Conservation (phyloP, 2,888 invertebrate species). For the Philereme vetulata region DNA sequence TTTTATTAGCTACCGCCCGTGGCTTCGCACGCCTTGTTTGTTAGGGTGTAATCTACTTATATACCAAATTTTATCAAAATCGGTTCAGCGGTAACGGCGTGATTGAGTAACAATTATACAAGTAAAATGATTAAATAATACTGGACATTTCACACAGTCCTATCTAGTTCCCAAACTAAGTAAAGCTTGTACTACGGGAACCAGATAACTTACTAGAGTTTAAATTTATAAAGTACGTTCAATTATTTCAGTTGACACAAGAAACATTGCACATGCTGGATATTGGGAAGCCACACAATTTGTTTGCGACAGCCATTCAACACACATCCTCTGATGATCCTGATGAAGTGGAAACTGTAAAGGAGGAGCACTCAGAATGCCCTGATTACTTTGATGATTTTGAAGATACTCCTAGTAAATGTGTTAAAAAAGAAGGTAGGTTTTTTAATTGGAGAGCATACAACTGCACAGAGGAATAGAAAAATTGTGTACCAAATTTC, state of each 20-base stretch:
- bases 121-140: not conserved
- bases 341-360: slow-evolving; percentile 2
- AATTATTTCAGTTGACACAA: slow-evolving; percentile 8
- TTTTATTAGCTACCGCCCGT: too few species aligned
- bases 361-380: slow-evolving; percentile 16
- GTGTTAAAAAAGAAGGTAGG: slow-evolving; percentile 21
- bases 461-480: not conserved
- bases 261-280: slow-evolving; percentile 9
- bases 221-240: not conserved
- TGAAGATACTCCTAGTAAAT: slow-evolving; percentile 2
- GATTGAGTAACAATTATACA: too few species aligned
- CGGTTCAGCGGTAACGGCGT: too few species aligned
- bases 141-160: not conserved
- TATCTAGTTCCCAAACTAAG: not conserved
- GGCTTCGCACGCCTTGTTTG: too few species aligned
- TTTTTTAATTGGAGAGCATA: not conserved
- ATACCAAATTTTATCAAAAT: too few species aligned
- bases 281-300: slow-evolving; percentile 5
- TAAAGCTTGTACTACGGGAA: too few species aligned
- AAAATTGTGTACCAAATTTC: not conserved
- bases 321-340: slow-evolving; percentile 17
- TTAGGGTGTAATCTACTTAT: too few species aligned
- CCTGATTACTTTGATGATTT: slow-evolving; percentile 10
- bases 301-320: slow-evolving; percentile 8
- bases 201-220: not conserved